These are phyloP conservation scores for Empidonax alnorum DNA, from an alignment of 2,113 vertebrate genomes.

Conservation along the genomic window DNA sequence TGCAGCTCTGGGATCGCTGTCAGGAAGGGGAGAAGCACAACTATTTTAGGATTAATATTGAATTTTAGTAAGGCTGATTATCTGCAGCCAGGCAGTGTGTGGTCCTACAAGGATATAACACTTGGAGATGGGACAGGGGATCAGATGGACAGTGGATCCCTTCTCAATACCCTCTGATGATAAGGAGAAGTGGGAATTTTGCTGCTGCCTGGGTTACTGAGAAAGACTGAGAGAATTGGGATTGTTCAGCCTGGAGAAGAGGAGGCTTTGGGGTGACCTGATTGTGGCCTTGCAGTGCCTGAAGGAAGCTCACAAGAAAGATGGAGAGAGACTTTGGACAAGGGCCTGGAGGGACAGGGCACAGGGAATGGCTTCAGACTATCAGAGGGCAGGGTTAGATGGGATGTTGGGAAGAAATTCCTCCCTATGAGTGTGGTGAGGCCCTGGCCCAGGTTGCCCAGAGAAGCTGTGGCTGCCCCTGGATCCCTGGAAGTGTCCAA, in stretches of 20 bases:
- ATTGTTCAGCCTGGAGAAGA: not conserved
- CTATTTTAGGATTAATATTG: not conserved
- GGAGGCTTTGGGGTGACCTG: not conserved
- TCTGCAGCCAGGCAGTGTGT: not conserved
- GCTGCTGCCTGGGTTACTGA: not conserved
- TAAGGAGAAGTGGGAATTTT: not conserved
- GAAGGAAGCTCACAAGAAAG: not conserved
- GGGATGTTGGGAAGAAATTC: not conserved
- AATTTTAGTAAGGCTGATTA: not conserved
- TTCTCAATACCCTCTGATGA: not conserved
- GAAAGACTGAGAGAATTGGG: not conserved
- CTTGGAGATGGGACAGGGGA: not conserved
- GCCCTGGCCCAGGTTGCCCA: not conserved
- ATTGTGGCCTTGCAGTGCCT: not conserved
- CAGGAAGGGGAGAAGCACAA: not conserved
- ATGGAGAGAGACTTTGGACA: not conserved
- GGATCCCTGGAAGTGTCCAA: not conserved
- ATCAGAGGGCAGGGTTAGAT: not conserved
- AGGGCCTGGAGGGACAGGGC: not conserved
- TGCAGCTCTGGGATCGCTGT: not conserved
- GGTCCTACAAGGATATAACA: not conserved
- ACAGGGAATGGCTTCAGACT: not conserved
- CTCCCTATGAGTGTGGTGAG: not conserved
- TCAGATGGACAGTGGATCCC: not conserved
- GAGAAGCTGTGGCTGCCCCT: not conserved